Evolutionary conservation across 2,797 vertebrate genomes (phyloP), one percentile per base, ranked within the genome.

Genomic region (Enteromius afrohamiltoni): DNA sequence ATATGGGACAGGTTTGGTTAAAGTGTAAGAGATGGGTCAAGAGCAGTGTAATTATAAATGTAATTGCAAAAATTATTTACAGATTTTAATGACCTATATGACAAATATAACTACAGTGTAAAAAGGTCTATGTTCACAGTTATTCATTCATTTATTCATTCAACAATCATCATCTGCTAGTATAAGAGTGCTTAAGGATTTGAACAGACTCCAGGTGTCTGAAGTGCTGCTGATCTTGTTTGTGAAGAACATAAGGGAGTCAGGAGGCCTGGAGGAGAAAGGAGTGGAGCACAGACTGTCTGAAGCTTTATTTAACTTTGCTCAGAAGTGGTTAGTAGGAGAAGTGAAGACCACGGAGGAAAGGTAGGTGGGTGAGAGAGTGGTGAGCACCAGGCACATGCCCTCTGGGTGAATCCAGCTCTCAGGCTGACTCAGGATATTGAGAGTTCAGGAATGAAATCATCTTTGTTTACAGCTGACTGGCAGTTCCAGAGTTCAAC

Each of bases 221-320:
- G 42, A 45, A 62, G 42, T 47, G 29, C 69, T 49, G 42, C 17
- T 34, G 29, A 49, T 62, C 40, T 73, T 16, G 10, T 77, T 60
- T 81, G 53, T 73, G 40, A 62, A 37, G 40, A 82, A 74, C 55
- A 37, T n/a, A 17, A 58, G 67, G 58, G 23, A 58, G 53, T 29
- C 4, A 60, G 75, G 8, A 60, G 69, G 8, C 40, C 40, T 62
- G 69, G 42, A 37, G 7, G 51, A n/a, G 5, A 26, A 19, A 16
- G 55, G 31, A 45, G 51, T 45, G 6, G 37, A 49, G 10, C 17
- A 71, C 13, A 62, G 19, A 49, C 23, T 73, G 19, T 64, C 40
- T 62, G 37, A 73, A n/a, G 40, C 40, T 62, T 81, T 73, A 73
- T 73, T 73, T 62, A 37, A 19, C 47, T 62, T 21, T 37, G 14